Conservation (phyloP, 2,797 vertebrate species). For the Eulemur albifrons region DNA sequence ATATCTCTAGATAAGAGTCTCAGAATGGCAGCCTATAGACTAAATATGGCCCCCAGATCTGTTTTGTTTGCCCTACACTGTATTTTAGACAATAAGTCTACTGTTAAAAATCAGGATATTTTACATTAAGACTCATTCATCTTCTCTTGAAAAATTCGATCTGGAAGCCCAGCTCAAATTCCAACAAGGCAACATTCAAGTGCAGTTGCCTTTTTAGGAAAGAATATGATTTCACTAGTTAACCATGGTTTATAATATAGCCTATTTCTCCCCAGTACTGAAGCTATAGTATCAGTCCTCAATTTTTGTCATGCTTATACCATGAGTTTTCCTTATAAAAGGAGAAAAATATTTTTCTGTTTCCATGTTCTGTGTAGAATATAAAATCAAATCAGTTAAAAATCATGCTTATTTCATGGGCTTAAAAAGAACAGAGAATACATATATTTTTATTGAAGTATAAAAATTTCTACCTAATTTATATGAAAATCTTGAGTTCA, state of each 20-base stretch:
- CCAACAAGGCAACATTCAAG: neutral
- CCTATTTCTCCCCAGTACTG: neutral
- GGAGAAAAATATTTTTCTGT: neutral
- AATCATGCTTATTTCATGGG: neutral
- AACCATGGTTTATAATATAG: neutral
- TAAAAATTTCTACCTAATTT: neutral
- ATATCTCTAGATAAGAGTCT: neutral
- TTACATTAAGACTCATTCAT: neutral
- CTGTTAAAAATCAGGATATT: constrained; percentile 18
- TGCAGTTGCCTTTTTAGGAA: neutral
- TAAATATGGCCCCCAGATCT: neutral
- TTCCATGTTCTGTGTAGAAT: neutral
- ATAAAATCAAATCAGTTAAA: neutral
- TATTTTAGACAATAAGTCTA: neutral
- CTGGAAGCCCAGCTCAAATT: neutral
- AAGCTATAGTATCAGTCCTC: neutral
- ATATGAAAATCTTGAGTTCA: neutral
- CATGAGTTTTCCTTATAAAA: neutral
- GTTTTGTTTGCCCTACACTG: neutral
- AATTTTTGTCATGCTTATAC: neutral
- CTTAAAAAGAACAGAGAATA: neutral
- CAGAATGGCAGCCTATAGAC: neutral
- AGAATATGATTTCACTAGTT: neutral
- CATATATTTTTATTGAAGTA: neutral
- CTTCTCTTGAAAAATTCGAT: neutral